Evolutionary conservation across 2,113 vertebrate species (phyloP).

Genomic region (Cyanoramphus novaezelandiae): DNA sequence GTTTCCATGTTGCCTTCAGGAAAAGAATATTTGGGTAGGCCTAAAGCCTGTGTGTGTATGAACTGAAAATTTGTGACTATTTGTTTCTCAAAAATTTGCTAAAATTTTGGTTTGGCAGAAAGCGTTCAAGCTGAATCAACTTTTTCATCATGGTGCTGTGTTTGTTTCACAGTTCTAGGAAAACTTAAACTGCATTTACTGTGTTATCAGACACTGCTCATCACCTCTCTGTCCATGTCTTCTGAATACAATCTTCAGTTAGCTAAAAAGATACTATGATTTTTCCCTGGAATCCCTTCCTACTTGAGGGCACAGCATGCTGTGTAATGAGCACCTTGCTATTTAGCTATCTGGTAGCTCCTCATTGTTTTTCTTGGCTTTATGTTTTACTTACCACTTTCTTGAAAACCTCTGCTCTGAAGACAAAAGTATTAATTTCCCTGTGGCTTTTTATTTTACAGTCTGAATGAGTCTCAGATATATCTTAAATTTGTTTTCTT

Average conservation of each 20-base stretch:
- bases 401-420: not conserved
- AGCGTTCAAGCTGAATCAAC: not conserved
- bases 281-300: not conserved
- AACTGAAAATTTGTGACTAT: not conserved
- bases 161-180: not conserved
- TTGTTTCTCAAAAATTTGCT: not conserved
- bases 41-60: not conserved
- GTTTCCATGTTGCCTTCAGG: not conserved
- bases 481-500: not conserved
- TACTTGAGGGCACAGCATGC: not conserved
- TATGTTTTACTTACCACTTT: not conserved
- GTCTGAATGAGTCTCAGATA: not conserved
- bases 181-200: not conserved
- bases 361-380: slow-evolving; percentile 20
- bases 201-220: not conserved
- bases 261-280: not conserved
- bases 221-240: not conserved
- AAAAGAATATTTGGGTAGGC: not conserved
- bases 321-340: not conserved
- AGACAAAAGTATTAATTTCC: slow-evolving; percentile 12
- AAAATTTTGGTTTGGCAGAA: not conserved
- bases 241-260: not conserved
- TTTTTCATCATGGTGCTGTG: not conserved
- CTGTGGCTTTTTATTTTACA: not conserved
- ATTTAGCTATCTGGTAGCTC: not conserved